These are phyloP conservation scores for Dromiciops gliroides DNA, from an alignment of 2,113 vertebrate species.

Conservation along the genomic window DNA sequence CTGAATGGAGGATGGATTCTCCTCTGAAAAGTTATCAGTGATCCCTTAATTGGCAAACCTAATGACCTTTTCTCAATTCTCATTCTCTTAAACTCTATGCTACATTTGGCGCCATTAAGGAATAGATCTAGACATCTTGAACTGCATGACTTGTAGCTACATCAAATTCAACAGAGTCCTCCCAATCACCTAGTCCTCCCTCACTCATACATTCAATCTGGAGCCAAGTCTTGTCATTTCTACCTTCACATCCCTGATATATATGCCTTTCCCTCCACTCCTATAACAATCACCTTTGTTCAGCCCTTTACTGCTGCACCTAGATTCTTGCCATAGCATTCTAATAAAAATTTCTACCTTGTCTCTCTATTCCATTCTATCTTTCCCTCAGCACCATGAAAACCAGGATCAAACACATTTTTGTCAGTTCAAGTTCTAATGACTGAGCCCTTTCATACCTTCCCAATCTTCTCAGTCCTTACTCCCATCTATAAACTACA, in stretches of 20 bases:
- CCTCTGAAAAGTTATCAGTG: background rate
- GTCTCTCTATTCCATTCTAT: background rate
- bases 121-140: background rate
- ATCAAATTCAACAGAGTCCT: background rate
- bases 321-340: background rate
- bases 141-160: background rate
- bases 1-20: background rate
- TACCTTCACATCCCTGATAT: background rate
- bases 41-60: background rate
- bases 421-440: background rate
- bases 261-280: background rate
- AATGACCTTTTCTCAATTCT: background rate
- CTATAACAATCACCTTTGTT: background rate
- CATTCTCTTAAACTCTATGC: background rate
- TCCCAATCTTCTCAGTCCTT: background rate
- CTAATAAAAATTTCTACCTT: background rate
- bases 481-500: background rate
- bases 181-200: background rate
- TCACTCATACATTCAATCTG: background rate
- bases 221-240: background rate
- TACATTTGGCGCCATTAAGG: background rate
- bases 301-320: background rate
- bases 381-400: background rate
- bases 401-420: background rate
- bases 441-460: background rate